These are phyloP conservation scores for Stomorhina lunata DNA, from an alignment of 2,888 invertebrate species.

Conservation along the genomic window DNA sequence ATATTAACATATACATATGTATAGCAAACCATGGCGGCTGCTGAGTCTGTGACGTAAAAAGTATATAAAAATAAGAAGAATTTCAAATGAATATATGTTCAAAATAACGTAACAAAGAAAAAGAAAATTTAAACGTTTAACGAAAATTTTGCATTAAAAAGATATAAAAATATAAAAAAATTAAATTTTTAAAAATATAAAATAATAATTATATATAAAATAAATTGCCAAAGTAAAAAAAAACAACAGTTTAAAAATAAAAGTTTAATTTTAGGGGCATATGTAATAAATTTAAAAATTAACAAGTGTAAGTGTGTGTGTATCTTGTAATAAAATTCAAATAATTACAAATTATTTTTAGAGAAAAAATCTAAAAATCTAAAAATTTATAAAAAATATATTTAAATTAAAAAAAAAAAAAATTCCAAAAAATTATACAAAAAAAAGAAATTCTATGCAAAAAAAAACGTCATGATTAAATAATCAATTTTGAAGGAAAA, in stretches of 20 bases:
- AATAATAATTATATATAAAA: too few species aligned
- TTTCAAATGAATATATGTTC: background rate
- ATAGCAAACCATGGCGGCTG: slow-evolving; percentile 66
- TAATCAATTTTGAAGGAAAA: slow-evolving; percentile 36
- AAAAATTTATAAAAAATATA: too few species aligned
- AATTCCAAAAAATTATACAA: background rate
- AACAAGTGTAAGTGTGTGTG: too few species aligned
- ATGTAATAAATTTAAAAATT: too few species aligned
- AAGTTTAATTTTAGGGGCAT: too few species aligned
- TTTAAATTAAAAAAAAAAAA: background rate
- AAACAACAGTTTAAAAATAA: too few species aligned
- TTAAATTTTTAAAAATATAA: too few species aligned
- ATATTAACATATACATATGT: too few species aligned
- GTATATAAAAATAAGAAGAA: slow-evolving; percentile 36
- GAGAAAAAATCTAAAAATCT: too few species aligned
- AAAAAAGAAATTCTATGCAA: background rate
- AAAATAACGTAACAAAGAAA: background rate
- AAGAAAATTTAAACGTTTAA: slow-evolving; percentile 14
- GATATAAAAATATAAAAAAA: slow-evolving; percentile 13
- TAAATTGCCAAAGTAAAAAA: too few species aligned
- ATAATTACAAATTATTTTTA: too few species aligned
- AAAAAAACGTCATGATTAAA: slow-evolving; percentile 51
- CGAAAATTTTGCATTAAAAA: slow-evolving; percentile 21
- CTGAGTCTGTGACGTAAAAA: slow-evolving; percentile 66
- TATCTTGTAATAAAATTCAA: too few species aligned